Evolutionary conservation across 2,888 invertebrate genomes (phyloP), one percentile per base, ranked within the genome.

Genomic region (Epicampocera succincta): DNA sequence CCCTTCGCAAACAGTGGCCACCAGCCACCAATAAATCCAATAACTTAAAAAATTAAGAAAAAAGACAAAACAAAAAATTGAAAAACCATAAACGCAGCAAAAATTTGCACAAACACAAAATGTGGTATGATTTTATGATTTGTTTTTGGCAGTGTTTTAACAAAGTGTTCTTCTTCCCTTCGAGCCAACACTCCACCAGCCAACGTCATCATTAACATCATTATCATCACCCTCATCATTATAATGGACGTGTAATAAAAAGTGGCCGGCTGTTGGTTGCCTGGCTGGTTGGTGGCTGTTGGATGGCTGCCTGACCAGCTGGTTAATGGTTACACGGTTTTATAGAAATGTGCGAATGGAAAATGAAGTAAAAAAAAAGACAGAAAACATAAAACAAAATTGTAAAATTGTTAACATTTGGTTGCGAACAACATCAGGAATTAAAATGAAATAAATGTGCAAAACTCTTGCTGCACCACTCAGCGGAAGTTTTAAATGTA

Each of bases 401-500:
- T 33, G 33, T 33, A 58, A 71, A 71, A 48, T 61, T 50, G 71
- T 75, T 75, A 80, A 80, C 69, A 75, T 58, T 71, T 65, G 61
- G 19, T 56, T 61, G 42, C 33, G 40, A 58, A 48, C 11, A 48
- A 40, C 15, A 71, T 46, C 15, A 71, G 38, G 5, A 58, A 58
- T 48, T 17, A 60, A 60, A 44, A 48, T 65, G 50, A 75, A 65
- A 71, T 71, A 72, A 75, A 80, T 66, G 52, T 71, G 54, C 40
- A 65, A 80, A 54, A 17, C 19, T 21, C 12, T 66, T 33, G 21
- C 65, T 66, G 15, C 46, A 46, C 15, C 68, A 77, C 73, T 73
- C 58, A 46, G 56, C 73, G 81, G 76, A 81, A 77, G 72, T 69
- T 77, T 77, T 68, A 81, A 81, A 63, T 72, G 56, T 58, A 56